Evolutionary conservation across 2,888 invertebrate genomes (phyloP).

Genomic region (Spisula solida): DNA sequence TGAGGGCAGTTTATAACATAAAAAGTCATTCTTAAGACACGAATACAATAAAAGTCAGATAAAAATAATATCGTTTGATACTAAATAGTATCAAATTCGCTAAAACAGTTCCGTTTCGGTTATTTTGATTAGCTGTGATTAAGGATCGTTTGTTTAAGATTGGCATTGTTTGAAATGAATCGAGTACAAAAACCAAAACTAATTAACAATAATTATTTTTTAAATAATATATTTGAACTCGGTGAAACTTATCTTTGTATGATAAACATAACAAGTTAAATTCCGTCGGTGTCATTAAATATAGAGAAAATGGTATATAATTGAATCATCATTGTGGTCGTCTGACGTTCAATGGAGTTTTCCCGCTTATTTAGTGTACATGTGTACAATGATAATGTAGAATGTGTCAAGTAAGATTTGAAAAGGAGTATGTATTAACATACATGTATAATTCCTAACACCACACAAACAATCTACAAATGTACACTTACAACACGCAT

Average conservation of each 20-base stretch:
- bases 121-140: slow-evolving; percentile 36
- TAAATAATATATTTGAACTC: not conserved
- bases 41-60: slow-evolving; percentile 58
- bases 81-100: slow-evolving; percentile 39
- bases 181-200: slow-evolving; percentile 13
- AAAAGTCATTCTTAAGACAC: slow-evolving; percentile 45
- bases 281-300: too few species aligned
- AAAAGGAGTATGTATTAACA: too few species aligned
- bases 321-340: too few species aligned
- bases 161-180: slow-evolving; percentile 1
- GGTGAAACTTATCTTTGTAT: not conserved
- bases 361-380: too few species aligned
- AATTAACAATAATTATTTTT: not conserved
- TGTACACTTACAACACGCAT: too few species aligned
- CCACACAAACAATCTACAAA: too few species aligned
- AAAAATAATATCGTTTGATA: slow-evolving; percentile 58
- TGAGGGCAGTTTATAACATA: slow-evolving; percentile 52
- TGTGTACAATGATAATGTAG: too few species aligned
- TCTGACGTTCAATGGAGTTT: too few species aligned
- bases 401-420: too few species aligned
- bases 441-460: too few species aligned
- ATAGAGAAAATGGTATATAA: too few species aligned
- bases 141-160: slow-evolving; percentile 15
- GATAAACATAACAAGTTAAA: not conserved
- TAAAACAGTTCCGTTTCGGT: slow-evolving; percentile 32